Evolutionary conservation across 1,140 invertebrate species (phyloP).

Genomic region (Drosophila repletoides): DNA sequence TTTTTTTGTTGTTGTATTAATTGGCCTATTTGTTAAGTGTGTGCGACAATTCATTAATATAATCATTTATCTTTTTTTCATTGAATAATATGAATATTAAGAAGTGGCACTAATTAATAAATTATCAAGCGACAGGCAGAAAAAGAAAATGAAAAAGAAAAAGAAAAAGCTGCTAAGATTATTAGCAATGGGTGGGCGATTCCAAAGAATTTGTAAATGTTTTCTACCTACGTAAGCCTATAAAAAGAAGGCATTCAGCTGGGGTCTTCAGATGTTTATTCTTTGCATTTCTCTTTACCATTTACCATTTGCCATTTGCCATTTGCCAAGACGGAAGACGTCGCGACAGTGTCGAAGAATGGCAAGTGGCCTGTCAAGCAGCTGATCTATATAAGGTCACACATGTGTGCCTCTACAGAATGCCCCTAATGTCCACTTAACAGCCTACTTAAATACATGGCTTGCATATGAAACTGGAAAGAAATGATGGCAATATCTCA

Average conservation of each 20-base stretch:
- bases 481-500: conserved; percentile 3
- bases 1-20: no score
- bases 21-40: no score
- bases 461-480: conserved; percentile 64
- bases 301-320: no score
- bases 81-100: no score
- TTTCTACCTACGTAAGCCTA: conserved; percentile 8
- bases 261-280: conserved; percentile 49
- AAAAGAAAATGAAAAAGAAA: no score
- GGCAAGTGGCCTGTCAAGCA: conserved; percentile 59
- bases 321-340: no score
- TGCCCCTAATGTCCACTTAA: conserved; percentile 76
- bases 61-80: no score
- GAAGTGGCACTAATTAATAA: no score
- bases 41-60: no score
- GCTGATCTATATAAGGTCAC: conserved; percentile 74
- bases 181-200: not conserved
- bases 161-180: conserved; percentile 4
- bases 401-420: conserved; percentile 62
- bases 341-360: conserved; percentile 15
- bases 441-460: conserved; percentile 73
- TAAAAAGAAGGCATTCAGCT: conserved; percentile 17
- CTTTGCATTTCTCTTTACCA: conserved; percentile 56
- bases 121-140: no score
- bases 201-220: not conserved